Evolutionary conservation across 2,113 vertebrate species (phyloP), one percentile per base, ranked within the genome.

Genomic region (Dasypus novemcinctus): DNA sequence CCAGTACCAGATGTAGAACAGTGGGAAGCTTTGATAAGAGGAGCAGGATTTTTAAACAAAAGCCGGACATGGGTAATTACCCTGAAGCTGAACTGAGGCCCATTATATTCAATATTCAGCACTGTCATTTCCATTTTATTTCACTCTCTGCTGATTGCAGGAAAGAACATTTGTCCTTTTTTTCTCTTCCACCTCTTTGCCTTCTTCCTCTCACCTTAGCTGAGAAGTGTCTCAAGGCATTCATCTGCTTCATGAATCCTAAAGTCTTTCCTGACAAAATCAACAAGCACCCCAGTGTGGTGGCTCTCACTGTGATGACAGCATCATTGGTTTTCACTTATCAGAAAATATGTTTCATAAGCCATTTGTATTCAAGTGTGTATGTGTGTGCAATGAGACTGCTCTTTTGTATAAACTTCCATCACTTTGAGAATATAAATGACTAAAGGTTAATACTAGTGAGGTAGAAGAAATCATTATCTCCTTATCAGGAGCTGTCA

Each of bases 21-120:
- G 96, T 97, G 96, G 93, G 85, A 97, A 98, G 96, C 95, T 97
- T 89, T 98, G 97, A 98, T 98, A 98, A 98, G 86, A 74, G 74
- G 95, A 96, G 79, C 61, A 98, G 91, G 83, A 84, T 74, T 94
- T 97, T 94, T 81, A 97, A 98, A 98, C 85, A 93, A 97, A 97
- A 98, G n/a, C 68, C 75, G 95, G 97, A 97, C 97, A 14, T 97
- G 94, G 81, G 36, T 97, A 96, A 97, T 98, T 98, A 97, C 91
- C 93, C 96, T 91, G 92, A 88, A 76, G 72, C 97, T 97, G 97
- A 98, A 93, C 93, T 81, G 85, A 97, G 87, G 36, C 80, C 93
- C 84, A 9, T 90, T 96, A 57, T 82, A 78, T 96, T 93, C 64
- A 79, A 57, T 82, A 78, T 96, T 93, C 64, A 79, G 69, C 71